phyloP scores from a whole-genome alignment of 2,113 vertebrate genomes.

The Taxidea taxus region DNA sequence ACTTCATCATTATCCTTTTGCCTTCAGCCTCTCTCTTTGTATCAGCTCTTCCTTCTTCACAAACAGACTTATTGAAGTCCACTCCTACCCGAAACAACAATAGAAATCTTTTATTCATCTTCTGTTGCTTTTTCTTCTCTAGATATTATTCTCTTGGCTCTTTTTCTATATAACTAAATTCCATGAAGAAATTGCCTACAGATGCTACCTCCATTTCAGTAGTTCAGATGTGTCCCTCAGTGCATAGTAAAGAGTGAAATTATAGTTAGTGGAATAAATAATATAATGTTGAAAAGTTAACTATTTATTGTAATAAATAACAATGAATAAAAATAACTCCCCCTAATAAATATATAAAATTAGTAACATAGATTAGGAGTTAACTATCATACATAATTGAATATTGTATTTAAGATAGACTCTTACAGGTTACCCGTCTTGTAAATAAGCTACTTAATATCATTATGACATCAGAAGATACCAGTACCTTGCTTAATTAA shows the following conservation, averaged over 20 bases:
- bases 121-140: neutral
- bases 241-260: neutral
- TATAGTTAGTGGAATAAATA: neutral
- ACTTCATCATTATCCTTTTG: neutral
- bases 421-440: neutral
- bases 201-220: neutral
- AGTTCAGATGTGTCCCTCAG: neutral
- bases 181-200: neutral
- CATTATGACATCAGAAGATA: neutral
- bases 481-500: neutral
- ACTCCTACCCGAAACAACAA: neutral
- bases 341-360: neutral
- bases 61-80: neutral
- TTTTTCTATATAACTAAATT: neutral
- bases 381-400: neutral
- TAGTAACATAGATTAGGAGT: neutral
- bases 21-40: neutral
- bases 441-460: neutral
- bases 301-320: neutral
- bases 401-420: neutral
- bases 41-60: neutral
- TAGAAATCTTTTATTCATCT: neutral
- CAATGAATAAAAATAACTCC: neutral
- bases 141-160: neutral
- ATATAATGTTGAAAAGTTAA: neutral